Base-by-base conservation (phyloP, 2,113 vertebrate genomes). In the Cottus gobio region DNA sequence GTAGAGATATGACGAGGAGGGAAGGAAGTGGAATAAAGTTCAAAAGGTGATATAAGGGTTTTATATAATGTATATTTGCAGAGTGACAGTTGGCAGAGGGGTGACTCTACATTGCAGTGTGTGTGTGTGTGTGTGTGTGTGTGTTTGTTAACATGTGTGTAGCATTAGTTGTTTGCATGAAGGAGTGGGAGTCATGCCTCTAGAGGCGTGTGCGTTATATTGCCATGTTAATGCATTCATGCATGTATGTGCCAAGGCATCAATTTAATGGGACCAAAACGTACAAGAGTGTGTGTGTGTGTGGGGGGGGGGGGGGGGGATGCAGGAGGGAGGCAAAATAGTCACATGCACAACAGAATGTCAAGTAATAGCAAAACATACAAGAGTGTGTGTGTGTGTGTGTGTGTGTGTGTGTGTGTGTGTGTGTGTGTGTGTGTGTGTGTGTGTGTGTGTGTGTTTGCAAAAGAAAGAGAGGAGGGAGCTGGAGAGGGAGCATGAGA, bases 301-400 rank as follows among this genome's bases (percentile, higher is more conserved):
- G n/a, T n/a, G n/a, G n/a, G n/a, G n/a, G n/a, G n/a, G n/a, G n/a
- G n/a, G n/a, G n/a, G 57, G 63, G 62, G 60, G 57, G 79, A 60
- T 76, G 75, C 61, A 72, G 82, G 75, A 63, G 84, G 69, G 77
- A 61, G 67, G 57, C 50, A 0, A 78, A 56, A 66, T 80, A 86
- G 80, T 88, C 89, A 93, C 89, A 92, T 82, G 85, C 71, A 76
- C 80, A 90, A 82, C 85, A 87, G 85, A 88, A 86, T 89, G 85
- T 93, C 84, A 90, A 92, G 88, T 78, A 94, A 92, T 68, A 85
- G 81, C 80, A n/a, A n/a, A n/a, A n/a, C n/a, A n/a, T n/a, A n/a
- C n/a, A n/a, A n/a, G n/a, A n/a, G n/a, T 48, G 26, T 58, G 54
- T 54, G 22, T 57, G 56, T 30, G 52, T 60, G 71, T 57, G 56